phyloP scores from a whole-genome alignment of 2,797 vertebrate genomes.

The Tinamus major region DNA sequence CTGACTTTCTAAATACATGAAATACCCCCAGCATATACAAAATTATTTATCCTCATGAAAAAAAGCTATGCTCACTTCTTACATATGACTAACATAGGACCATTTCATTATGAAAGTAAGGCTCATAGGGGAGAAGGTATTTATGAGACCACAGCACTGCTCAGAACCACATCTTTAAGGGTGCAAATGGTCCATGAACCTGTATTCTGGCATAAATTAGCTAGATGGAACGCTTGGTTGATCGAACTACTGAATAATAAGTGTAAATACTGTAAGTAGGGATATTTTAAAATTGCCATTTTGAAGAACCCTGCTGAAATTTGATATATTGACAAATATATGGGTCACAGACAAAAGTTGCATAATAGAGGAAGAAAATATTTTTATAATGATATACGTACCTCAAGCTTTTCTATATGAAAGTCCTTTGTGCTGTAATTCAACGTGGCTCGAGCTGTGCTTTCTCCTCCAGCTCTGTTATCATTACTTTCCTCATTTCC shows the following conservation, averaged over 20 bases:
- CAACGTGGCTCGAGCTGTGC: constrained; percentile 85
- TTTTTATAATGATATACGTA: constrained; percentile 45
- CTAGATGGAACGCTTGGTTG: not conserved
- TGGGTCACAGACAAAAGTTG: not conserved
- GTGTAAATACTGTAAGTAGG: not conserved
- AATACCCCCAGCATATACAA: not conserved
- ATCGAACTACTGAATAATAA: not conserved
- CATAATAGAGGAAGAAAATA: not conserved
- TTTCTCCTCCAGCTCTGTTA: constrained; percentile 86
- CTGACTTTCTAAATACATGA: not conserved
- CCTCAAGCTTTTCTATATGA: constrained; percentile 89
- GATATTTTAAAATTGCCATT: not conserved
- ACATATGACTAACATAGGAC: not conserved
- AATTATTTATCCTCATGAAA: not conserved
- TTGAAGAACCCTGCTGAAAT: not conserved
- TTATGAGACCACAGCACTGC: not conserved
- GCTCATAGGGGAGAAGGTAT: not conserved
- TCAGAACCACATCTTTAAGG: not conserved
- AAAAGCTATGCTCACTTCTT: not conserved
- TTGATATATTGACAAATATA: not conserved
- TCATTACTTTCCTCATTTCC: constrained; percentile 88
- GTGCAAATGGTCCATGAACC: not conserved
- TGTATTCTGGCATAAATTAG: not conserved
- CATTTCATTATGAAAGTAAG: not conserved
- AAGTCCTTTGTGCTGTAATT: constrained; percentile 89